Evolutionary conservation across 2,797 vertebrate species (phyloP), one percentile per base, ranked within the genome.

Genomic region (Todus mexicanus): DNA sequence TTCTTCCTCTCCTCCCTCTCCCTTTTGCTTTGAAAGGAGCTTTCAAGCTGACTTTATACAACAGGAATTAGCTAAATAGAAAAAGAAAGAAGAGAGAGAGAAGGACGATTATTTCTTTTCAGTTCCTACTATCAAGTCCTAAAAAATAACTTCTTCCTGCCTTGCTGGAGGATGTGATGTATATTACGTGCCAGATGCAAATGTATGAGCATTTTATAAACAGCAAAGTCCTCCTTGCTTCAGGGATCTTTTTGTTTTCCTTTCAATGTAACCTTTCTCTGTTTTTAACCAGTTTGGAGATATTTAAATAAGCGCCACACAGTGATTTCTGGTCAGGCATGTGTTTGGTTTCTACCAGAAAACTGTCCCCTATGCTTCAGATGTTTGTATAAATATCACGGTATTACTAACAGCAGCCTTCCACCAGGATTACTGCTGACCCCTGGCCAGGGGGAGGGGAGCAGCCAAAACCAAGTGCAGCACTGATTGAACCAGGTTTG

Each of bases 11-110:
- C 33, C 29, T 84, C 87, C 94, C 91, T 91, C 92, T 91, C 89
- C 79, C 59, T 80, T 93, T 85, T 79, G 87, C 89, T 64, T 91
- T 96, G 87, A 95, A 96, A 94, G 64, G 83, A 50, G 89, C 92
- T 95, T 95, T 95, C 93, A 95, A 70, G 76, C 92, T 95, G 93
- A 95, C 96, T 95, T 96, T 93, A 84, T 93, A 86, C 84, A 86
- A 45, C 56, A 68, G 79, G 89, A 95, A 86, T 96, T 95, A 91
- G 89, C 85, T 93, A 87, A 21, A 51, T 45, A 94, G 69, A 59
- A 54, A 48, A 31, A 65, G 25, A 56, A 85, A 91, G 73, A 63
- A 51, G 54, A 77, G 50, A 0, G 1, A 81, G 73, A 83, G 51
- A 71, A 92, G 70, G 59, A 40, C 31, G 15, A 35, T 65, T 78